Percentiles rank a stretch among this genome's conserved stretches.
These are phyloP conservation scores for Montipora cactus DNA, from an alignment of 64 coral and sea anemone genomes.

Conservation along the genomic window DNA sequence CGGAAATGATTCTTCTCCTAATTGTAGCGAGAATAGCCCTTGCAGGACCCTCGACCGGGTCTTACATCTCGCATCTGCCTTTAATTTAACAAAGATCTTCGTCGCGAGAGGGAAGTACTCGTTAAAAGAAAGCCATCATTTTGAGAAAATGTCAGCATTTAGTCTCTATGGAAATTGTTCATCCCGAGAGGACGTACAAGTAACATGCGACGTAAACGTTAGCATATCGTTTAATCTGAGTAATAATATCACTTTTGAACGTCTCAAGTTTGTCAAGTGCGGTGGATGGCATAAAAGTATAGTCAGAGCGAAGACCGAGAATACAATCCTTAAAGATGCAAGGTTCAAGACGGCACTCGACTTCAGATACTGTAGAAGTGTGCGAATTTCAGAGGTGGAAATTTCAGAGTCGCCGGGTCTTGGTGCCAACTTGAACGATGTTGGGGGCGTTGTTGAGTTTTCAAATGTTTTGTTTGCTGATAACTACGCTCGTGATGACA, in stretches of 20 bases:
- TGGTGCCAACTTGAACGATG: slow-evolving; percentile 51
- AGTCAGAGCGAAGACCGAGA: slow-evolving; percentile 30
- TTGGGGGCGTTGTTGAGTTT: slow-evolving; percentile 45
- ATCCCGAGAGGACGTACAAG: slow-evolving; percentile 25
- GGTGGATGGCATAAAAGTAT: slow-evolving; percentile 53
- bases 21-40: slow-evolving; percentile 1
- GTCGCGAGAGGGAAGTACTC: slow-evolving; percentile 53
- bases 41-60: slow-evolving; percentile 55
- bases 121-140: slow-evolving; percentile 37
- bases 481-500: slow-evolving; percentile 11
- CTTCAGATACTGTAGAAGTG: slow-evolving; percentile 78
- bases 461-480: slow-evolving; percentile 49
- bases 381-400: slow-evolving; percentile 42
- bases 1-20: neutral
- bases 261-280: slow-evolving; percentile 66
- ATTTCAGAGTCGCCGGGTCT: slow-evolving; percentile 63
- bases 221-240: slow-evolving; percentile 74
- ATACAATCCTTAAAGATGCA: neutral
- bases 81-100: slow-evolving; percentile 67
- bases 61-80: slow-evolving; percentile 26
- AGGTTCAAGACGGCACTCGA: slow-evolving; percentile 59
- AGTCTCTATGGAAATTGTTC: slow-evolving; percentile 42
- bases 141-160: slow-evolving; percentile 54
- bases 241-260: slow-evolving; percentile 62
- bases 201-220: slow-evolving; percentile 54